These are phyloP conservation scores for Aulostomus chinensis DNA, from an alignment of 2,797 vertebrate genomes.

Conservation along the genomic window DNA sequence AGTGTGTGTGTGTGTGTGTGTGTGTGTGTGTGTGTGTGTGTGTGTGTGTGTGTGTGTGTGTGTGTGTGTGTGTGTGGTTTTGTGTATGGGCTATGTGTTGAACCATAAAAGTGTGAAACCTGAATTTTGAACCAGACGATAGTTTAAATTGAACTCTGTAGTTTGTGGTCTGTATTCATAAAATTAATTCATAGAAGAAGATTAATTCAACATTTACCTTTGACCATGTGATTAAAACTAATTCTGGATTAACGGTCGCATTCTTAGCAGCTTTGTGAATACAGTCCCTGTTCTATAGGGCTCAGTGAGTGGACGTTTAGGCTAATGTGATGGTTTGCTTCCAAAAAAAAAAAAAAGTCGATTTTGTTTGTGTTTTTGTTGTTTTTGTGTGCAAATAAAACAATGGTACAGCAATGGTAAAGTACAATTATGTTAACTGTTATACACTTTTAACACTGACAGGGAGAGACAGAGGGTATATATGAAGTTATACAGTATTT, in stretches of 20 bases:
- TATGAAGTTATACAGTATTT: no score
- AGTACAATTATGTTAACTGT: no score
- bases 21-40: constrained; percentile 1
- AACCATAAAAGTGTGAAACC: constrained; percentile 26
- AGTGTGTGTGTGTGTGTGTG: constrained; percentile 3
- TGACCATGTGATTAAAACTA: constrained; percentile 29
- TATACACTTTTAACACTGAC: no score
- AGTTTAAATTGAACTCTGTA: constrained; percentile 28
- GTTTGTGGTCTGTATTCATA: constrained; percentile 48
- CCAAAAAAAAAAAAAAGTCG: constrained; percentile 11
- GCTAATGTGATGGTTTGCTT: constrained; percentile 32
- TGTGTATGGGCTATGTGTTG: constrained; percentile 19
- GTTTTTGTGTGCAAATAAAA: constrained; percentile 50
- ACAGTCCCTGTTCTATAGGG: constrained; percentile 45
- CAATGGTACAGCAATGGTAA: no score
- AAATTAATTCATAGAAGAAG: constrained; percentile 15
- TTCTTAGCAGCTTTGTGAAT: constrained; percentile 55
- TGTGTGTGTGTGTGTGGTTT: constrained; percentile 3
- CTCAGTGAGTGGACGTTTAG: constrained; percentile 32
- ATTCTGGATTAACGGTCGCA: constrained; percentile 35
- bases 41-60: constrained; percentile 1
- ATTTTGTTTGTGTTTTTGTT: neutral
- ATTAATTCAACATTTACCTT: constrained; percentile 12
- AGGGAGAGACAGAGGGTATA: no score
- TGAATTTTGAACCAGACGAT: constrained; percentile 24